These are phyloP conservation scores for Stenopsyche tienmushanensis DNA, from an alignment of 1,140 invertebrate species.

Conservation along the genomic window DNA sequence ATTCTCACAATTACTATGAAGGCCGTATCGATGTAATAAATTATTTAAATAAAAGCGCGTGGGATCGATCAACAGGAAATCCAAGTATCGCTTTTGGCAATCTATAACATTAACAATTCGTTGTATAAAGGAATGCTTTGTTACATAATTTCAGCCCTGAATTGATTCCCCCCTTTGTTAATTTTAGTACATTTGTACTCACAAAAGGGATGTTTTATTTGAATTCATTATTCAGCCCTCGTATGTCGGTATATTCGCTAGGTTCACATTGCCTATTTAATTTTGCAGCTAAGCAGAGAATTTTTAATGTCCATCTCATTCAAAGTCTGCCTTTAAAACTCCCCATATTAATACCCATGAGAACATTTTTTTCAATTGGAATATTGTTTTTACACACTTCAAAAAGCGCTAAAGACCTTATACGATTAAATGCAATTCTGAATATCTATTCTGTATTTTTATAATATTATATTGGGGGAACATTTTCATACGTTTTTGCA, in stretches of 20 bases:
- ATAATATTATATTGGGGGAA: too few species aligned
- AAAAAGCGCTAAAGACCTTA: too few species aligned
- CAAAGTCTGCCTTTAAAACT: not conserved
- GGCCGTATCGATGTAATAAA: not conserved
- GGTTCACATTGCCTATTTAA: slow-evolving; percentile 20
- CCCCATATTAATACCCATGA: not conserved
- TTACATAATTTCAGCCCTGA: too few species aligned
- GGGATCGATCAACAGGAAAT: too few species aligned
- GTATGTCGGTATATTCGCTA: slow-evolving; percentile 6
- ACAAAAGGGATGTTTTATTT: slow-evolving; percentile 17
- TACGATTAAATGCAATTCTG: too few species aligned
- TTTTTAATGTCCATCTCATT: slow-evolving; percentile 19
- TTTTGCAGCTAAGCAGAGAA: slow-evolving; percentile 14
- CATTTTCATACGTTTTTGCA: too few species aligned
- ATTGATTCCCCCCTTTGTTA: too few species aligned
- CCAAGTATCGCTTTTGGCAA: too few species aligned
- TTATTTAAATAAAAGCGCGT: not conserved
- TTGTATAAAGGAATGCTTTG: not conserved
- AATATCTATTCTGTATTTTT: too few species aligned
- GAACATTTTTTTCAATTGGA: not conserved
- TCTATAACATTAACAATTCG: not conserved
- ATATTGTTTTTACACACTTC: not conserved
- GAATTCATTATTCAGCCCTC: slow-evolving; percentile 16
- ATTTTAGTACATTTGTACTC: slow-evolving; percentile 11
- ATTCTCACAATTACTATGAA: not conserved